phyloP scores from a whole-genome alignment of 2,797 vertebrate genomes.

The Pangasius sanitwongsei region DNA sequence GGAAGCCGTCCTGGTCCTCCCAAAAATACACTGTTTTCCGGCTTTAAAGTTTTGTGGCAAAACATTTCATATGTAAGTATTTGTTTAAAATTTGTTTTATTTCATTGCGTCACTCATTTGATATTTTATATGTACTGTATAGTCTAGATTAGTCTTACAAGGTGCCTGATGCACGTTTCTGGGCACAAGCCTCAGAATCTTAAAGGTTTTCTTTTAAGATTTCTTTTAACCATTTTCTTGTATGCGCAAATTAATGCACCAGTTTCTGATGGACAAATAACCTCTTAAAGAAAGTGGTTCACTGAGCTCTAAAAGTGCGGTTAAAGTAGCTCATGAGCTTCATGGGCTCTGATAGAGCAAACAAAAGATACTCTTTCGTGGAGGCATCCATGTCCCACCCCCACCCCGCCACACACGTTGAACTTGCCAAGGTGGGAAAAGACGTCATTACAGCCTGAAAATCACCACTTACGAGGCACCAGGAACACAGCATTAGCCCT shows the following conservation, averaged over 20 bases:
- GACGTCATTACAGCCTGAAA: background rate
- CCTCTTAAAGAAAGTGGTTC: background rate
- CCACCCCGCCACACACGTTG: no score
- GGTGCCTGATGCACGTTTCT: background rate
- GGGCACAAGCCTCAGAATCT: background rate
- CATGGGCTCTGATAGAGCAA: background rate
- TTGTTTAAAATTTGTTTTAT: background rate
- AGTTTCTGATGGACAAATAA: background rate
- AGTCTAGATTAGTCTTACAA: no score
- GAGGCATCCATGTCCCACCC: background rate
- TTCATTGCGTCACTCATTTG: background rate
- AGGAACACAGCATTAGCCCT: background rate
- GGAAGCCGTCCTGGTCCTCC: background rate
- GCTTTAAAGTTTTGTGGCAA: background rate
- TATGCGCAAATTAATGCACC: background rate
- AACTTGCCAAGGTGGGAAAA: background rate
- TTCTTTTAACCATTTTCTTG: background rate
- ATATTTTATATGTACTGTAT: background rate
- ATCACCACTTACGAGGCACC: background rate
- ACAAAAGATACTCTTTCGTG: background rate
- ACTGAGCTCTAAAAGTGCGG: background rate
- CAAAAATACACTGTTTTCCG: background rate
- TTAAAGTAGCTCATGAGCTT: background rate
- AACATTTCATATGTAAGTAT: background rate
- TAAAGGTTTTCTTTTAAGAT: background rate